Evolutionary conservation across 2,113 vertebrate species (phyloP).

Genomic region (Globicephala melas): DNA sequence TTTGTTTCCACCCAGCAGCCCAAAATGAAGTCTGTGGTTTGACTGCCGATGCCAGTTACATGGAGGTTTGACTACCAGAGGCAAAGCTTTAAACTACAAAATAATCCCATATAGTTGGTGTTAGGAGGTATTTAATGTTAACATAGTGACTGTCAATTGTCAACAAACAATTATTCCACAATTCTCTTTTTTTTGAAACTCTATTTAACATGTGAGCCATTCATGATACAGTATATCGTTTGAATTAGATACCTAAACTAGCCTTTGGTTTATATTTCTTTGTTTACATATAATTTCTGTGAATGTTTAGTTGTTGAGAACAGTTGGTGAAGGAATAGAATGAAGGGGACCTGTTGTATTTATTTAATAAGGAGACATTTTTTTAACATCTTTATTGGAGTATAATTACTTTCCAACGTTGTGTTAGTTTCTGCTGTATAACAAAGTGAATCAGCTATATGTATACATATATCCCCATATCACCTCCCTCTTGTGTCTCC

Average conservation of each 20-base stretch:
- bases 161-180: background rate
- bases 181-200: background rate
- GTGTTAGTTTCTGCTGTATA: too few species aligned
- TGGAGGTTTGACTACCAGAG: background rate
- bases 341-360: background rate
- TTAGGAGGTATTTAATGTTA: slow-evolving; percentile 22
- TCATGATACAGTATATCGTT: background rate
- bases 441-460: too few species aligned
- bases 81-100: slow-evolving; percentile 22
- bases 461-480: too few species aligned
- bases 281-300: background rate
- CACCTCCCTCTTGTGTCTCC: too few species aligned
- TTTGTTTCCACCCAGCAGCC: slow-evolving; percentile 1
- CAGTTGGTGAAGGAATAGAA: background rate
- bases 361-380: slow-evolving; percentile 26
- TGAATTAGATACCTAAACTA: slow-evolving; percentile 1
- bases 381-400: too few species aligned
- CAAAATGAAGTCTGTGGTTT: slow-evolving; percentile 11
- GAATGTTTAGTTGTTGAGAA: background rate
- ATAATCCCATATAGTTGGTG: background rate
- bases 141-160: background rate
- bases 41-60: slow-evolving; percentile 27
- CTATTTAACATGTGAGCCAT: background rate
- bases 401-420: too few species aligned
- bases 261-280: background rate